Conservation (phyloP, 2,797 vertebrate genomes). For the Sparus aurata region DNA sequence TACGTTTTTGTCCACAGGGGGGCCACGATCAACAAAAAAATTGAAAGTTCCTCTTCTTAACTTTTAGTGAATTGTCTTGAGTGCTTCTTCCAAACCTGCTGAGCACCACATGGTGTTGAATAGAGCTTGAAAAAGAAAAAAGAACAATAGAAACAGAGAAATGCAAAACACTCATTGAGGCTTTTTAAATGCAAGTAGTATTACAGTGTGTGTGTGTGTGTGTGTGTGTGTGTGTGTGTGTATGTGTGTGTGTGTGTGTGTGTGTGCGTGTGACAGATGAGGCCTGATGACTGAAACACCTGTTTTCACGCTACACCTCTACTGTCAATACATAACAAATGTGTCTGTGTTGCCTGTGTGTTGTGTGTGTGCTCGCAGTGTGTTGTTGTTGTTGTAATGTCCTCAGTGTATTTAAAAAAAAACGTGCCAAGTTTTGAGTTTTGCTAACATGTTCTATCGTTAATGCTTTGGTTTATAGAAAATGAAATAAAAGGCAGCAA, state of each 20-base stretch:
- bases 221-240: too few relatives aligned
- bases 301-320: constrained; percentile 28
- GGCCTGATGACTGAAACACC: constrained; percentile 5
- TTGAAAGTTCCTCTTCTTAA: too few relatives aligned
- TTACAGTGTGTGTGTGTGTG: too few relatives aligned
- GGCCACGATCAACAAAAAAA: too few relatives aligned
- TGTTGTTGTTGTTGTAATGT: neutral
- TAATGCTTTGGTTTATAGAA: neutral
- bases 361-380: neutral
- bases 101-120: neutral
- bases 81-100: neutral
- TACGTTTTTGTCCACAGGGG: too few relatives aligned
- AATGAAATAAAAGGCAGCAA: neutral
- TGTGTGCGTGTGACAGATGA: constrained; percentile 1
- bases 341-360: neutral
- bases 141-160: neutral
- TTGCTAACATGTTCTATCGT: neutral
- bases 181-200: too few relatives aligned
- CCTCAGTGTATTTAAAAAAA: neutral
- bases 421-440: neutral
- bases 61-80: neutral
- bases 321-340: constrained; percentile 19
- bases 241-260: neutral
- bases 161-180: neutral
- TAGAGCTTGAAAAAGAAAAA: neutral